Percentiles rank a stretch among this genome's conserved stretches.
Evolutionary conservation across 2,113 vertebrate species (phyloP).

Genomic region (Deroptyus accipitrinus): DNA sequence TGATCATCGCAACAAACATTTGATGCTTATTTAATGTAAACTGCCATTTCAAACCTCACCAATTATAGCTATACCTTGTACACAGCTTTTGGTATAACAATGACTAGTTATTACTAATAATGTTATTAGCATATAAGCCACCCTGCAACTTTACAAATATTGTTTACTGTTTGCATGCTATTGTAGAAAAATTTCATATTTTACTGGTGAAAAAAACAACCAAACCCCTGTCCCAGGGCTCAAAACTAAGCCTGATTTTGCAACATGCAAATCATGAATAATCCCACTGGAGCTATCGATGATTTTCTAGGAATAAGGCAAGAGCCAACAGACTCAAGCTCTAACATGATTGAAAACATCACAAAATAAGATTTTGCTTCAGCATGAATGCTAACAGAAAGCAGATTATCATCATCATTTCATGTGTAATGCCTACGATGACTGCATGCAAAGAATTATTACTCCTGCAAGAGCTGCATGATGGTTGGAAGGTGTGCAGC

Average conservation of each 20-base stretch:
- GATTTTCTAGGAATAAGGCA: conserved; percentile 28
- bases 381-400: background rate
- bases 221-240: background rate
- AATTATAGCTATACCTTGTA: background rate
- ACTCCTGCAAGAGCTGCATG: background rate
- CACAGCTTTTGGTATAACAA: background rate
- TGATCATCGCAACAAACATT: background rate
- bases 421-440: background rate
- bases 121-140: background rate
- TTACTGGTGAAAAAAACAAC: background rate
- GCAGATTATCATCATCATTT: background rate
- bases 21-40: background rate
- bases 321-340: conserved; percentile 20
- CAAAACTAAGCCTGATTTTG: conserved; percentile 1
- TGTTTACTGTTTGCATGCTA: background rate
- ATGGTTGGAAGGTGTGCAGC: background rate
- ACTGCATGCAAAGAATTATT: background rate
- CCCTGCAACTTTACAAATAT: background rate
- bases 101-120: background rate
- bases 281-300: background rate
- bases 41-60: background rate
- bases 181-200: background rate
- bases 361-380: background rate
- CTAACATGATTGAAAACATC: background rate
- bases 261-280: background rate